phyloP scores from a whole-genome alignment of 2,888 invertebrate species.

The Agrochola lychnidis region DNA sequence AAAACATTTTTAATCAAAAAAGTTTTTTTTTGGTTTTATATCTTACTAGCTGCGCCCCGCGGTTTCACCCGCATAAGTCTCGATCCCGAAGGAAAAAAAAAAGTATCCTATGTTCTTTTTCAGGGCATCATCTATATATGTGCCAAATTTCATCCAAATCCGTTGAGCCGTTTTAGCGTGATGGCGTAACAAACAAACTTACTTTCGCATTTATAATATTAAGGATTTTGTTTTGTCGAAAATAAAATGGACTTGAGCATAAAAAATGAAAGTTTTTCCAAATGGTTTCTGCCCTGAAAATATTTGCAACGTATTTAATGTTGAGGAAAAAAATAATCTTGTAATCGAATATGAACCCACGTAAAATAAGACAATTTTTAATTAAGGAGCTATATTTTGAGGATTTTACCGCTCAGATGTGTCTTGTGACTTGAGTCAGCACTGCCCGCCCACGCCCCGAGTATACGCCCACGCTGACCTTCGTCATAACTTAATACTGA shows the following conservation, averaged over 20 bases:
- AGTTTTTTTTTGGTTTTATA: neutral
- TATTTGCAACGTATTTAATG: neutral
- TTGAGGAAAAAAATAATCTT: neutral
- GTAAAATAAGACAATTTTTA: neutral
- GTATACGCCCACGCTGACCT: constrained; percentile 48
- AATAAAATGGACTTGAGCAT: neutral
- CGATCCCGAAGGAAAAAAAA: too few species aligned
- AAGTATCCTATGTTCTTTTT: too few species aligned
- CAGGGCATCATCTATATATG: too few species aligned
- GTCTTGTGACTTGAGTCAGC: constrained; percentile 7
- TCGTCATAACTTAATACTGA: constrained; percentile 49
- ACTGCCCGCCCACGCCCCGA: constrained; percentile 41
- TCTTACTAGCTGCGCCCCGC: too few species aligned
- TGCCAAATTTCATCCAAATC: too few species aligned
- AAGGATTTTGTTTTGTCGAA: neutral
- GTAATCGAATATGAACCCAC: neutral
- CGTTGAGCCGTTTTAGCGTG: too few species aligned
- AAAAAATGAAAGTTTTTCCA: neutral
- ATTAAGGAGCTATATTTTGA: neutral
- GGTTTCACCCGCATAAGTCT: too few species aligned
- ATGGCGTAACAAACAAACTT: too few species aligned
- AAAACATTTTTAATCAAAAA: neutral
- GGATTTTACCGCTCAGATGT: constrained; percentile 5
- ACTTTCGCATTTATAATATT: too few species aligned
- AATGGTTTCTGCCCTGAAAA: neutral